A percentile compares a stretch with the other conserved stretches of the same genome.
phyloP scores from a whole-genome alignment of 2,113 vertebrate species.

The Corythoichthys haematopterus region DNA sequence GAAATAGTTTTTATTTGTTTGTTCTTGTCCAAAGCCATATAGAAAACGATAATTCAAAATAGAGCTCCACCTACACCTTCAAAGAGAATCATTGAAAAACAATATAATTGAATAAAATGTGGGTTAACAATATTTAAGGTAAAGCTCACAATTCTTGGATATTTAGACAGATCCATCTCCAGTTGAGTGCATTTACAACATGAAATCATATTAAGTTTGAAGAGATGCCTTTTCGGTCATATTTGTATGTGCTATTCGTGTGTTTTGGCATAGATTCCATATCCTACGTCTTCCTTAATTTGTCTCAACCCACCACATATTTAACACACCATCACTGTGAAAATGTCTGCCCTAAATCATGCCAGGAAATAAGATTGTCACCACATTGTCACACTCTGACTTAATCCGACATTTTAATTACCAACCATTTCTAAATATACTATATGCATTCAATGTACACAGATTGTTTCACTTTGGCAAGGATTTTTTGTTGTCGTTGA shows the following conservation, averaged over 20 bases:
- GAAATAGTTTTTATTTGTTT: not conserved
- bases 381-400: not conserved
- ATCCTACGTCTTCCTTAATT: slow-evolving; percentile 12
- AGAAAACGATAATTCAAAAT: not conserved
- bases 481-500: too few relatives aligned
- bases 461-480: not conserved
- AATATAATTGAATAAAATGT: not conserved
- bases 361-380: not conserved
- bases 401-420: not conserved
- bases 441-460: not conserved
- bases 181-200: not conserved
- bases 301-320: slow-evolving; percentile 10
- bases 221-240: slow-evolving; percentile 10
- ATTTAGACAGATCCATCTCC: not conserved
- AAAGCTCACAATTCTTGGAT: not conserved
- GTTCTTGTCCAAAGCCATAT: not conserved
- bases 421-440: not conserved
- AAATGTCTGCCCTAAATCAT: not conserved
- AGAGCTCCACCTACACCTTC: not conserved
- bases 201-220: not conserved
- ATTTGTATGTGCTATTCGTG: slow-evolving; percentile 8
- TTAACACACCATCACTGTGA: not conserved
- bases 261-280: slow-evolving; percentile 11
- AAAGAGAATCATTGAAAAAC: too few relatives aligned
- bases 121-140: not conserved